Base-by-base conservation (phyloP, 1,140 invertebrate genomes). In the Caerostris extrusa region DNA sequence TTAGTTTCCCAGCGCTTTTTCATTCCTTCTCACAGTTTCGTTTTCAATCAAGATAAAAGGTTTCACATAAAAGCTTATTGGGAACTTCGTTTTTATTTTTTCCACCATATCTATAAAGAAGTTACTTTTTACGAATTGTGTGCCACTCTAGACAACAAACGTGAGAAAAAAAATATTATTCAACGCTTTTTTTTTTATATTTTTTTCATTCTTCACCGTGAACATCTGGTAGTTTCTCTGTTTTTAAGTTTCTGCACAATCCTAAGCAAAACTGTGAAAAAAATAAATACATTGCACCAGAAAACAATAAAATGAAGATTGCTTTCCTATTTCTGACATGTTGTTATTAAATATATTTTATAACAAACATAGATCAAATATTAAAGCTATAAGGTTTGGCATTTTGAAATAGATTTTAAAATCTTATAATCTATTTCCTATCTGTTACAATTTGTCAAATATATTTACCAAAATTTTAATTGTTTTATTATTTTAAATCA, bases 1-100 rank as follows among this genome's bases (percentile, higher is more conserved):
- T 91, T 34, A 14, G 12, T 67, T 67, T 10, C 64, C 64, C 64
- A 14, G 12, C 64, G n/a, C 12, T 34, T 34, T 17, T 34, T 50
- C 57, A 57, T 85, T 17, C 7, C 61, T 34, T 17, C 60, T 53
- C 60, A 50, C 60, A 88, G 61, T 53, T 88, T 88, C 86, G 58
- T 61, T 88, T 88, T 88, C 86, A 88, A 88, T 88, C 86, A 34
- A 88, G 60, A 88, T 88, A 88, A 88, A 88, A 88, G 86, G 86
- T 88, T 17, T n/a, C 60, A 17, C 58, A 61, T 57, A 83, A 88
- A 88, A 88, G 86, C 86, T 88, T 88, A 88, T 88, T 88, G 86
- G 17, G 60, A 57, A 53, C 57, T 50, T 19, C 57, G 5, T 57
- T 86, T 86, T 86, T 58, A 64, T 55, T 67, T 12, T 64, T 64